Conservation (phyloP, 2,113 vertebrate species). For the Caranx ignobilis region DNA sequence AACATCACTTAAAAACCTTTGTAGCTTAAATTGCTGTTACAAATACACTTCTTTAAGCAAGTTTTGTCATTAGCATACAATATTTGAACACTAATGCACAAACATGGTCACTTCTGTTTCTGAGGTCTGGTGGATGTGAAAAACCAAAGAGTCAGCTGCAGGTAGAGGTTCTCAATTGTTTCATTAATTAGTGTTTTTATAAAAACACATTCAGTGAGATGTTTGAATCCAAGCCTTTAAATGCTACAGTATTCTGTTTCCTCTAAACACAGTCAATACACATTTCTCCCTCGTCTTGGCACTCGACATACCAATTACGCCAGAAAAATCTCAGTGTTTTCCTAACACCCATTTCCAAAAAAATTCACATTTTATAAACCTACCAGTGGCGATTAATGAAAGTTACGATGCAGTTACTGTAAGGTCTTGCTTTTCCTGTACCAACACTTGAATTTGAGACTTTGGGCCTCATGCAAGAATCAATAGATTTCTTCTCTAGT, state of each 20-base stretch:
- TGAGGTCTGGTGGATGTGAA: slow-evolving; percentile 64
- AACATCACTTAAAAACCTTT: slow-evolving; percentile 78
- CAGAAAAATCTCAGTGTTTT: neutral
- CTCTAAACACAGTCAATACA: slow-evolving; percentile 22
- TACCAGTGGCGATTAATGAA: slow-evolving; percentile 17
- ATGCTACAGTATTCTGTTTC: slow-evolving; percentile 53
- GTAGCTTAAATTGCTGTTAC: slow-evolving; percentile 86
- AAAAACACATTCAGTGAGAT: slow-evolving; percentile 59
- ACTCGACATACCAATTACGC: slow-evolving; percentile 16
- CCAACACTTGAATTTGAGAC: slow-evolving; percentile 17
- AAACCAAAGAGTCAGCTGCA: slow-evolving; percentile 41
- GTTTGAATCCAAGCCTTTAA: slow-evolving; percentile 22
- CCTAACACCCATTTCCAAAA: neutral
- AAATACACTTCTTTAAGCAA: slow-evolving; percentile 78
- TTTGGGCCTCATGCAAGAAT: slow-evolving; percentile 42
- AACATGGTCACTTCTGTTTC: slow-evolving; percentile 68
- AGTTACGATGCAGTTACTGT: slow-evolving; percentile 16
- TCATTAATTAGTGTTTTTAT: slow-evolving; percentile 44
- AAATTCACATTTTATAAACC: slow-evolving; percentile 17
- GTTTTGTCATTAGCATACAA: slow-evolving; percentile 59
- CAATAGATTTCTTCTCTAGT: neutral
- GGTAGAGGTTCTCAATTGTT: slow-evolving; percentile 8
- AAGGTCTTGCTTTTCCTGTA: slow-evolving; percentile 19
- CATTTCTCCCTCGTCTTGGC: slow-evolving; percentile 37
- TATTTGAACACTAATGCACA: slow-evolving; percentile 56